Evolutionary conservation across 2,888 invertebrate genomes (phyloP).

Genomic region (Heterodera filipjevi): DNA sequence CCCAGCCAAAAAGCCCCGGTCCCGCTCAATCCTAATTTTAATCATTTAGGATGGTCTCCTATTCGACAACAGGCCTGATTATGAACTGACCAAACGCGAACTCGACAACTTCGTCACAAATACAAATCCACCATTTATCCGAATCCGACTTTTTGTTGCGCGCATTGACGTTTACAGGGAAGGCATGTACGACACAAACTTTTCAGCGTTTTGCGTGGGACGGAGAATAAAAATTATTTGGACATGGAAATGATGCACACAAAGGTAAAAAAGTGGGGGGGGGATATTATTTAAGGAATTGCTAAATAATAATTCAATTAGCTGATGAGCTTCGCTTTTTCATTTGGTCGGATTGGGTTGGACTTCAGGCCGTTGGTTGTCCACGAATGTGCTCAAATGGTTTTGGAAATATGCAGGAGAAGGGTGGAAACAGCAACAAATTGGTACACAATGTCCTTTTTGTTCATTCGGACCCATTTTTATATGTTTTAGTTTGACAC

Average conservation of each 20-base stretch:
- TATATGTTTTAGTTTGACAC: slow-evolving; percentile 32
- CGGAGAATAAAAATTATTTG: slow-evolving; percentile 53
- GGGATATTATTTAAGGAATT: too few relatives aligned
- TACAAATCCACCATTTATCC: too few relatives aligned
- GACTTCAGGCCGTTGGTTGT: slow-evolving; percentile 58
- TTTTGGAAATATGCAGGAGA: slow-evolving; percentile 50
- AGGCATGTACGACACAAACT: slow-evolving; percentile 64
- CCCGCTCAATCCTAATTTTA: too few relatives aligned
- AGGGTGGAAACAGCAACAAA: slow-evolving; percentile 49
- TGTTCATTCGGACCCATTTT: slow-evolving; percentile 10
- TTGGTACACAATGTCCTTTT: slow-evolving; percentile 46
- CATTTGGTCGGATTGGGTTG: slow-evolving; percentile 64
- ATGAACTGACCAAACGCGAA: too few relatives aligned
- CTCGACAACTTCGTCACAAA: too few relatives aligned
- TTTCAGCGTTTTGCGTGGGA: slow-evolving; percentile 51
- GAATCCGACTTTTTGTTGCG: slow-evolving; percentile 55
- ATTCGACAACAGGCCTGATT: too few relatives aligned
- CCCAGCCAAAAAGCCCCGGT: too few relatives aligned
- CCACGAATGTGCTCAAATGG: slow-evolving; percentile 49
- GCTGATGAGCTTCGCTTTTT: slow-evolving; percentile 59
- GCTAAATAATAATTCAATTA: too few relatives aligned
- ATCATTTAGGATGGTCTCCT: too few relatives aligned
- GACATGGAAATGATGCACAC: slow-evolving; percentile 56
- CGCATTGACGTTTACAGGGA: slow-evolving; percentile 61
- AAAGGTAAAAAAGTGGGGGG: background rate